Conservation (phyloP, 1,140 invertebrate species). For the Phthorimaea operculella region DNA sequence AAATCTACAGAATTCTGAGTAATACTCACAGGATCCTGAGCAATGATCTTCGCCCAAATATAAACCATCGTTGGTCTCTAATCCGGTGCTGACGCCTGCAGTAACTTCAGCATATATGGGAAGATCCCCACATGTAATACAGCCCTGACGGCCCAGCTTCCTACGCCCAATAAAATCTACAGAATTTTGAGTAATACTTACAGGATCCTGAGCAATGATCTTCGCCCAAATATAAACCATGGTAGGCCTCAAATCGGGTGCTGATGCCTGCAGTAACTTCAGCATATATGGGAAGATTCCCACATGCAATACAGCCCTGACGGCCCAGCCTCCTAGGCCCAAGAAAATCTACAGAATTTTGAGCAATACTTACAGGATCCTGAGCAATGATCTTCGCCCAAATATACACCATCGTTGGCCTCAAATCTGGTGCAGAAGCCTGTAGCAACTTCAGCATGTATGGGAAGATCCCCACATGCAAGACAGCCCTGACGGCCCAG, state of each 20-base stretch:
- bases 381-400: constrained; percentile 99
- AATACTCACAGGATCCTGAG: constrained; percentile 89
- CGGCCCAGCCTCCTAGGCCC: constrained; percentile 96
- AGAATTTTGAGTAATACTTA: constrained; percentile 67
- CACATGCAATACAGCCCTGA: constrained; percentile 96
- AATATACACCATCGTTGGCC: constrained; percentile 95
- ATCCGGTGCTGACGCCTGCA: constrained; percentile 94
- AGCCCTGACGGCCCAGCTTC: no score
- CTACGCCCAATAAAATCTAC: no score
- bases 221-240: constrained; percentile 99
- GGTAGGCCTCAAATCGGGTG: constrained; percentile 89
- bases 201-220: constrained; percentile 96
- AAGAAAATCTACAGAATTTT: constrained; percentile 52
- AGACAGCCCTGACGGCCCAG: constrained; percentile 96
- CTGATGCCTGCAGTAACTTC: constrained; percentile 93
- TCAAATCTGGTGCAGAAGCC: constrained; percentile 90
- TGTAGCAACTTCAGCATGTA: constrained; percentile 97
- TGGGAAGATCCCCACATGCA: constrained; percentile 98
- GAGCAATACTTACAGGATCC: constrained; percentile 82
- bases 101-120: constrained; percentile 92
- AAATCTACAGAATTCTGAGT: no score
- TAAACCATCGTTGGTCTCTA: constrained; percentile 93
- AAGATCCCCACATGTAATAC: no score
- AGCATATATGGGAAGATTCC: constrained; percentile 99
- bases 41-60: constrained; percentile 99